Evolutionary conservation across 2,797 vertebrate species (phyloP).

Genomic region (Pteropus rufus): DNA sequence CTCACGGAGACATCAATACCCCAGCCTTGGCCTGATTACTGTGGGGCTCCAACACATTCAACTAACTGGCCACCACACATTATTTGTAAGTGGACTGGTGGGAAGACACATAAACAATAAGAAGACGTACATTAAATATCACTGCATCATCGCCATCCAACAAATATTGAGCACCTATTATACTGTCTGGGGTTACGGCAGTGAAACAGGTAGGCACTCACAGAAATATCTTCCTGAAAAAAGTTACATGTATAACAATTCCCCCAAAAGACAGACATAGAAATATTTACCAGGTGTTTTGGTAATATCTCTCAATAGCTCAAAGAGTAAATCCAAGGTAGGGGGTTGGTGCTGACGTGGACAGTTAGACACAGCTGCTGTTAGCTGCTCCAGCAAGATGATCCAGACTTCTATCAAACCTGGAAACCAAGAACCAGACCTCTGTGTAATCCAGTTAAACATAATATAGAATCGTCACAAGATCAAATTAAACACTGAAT

Average conservation of each 20-base stretch:
- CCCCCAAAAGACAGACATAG: not conserved
- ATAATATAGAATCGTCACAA: not conserved
- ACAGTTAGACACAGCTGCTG: slow-evolving; percentile 95
- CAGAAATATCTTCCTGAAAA: not conserved
- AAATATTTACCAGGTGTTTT: slow-evolving; percentile 88
- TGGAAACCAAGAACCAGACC: slow-evolving; percentile 73
- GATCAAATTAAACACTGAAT: too few relatives aligned
- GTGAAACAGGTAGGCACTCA: not conserved
- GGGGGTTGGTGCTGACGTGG: slow-evolving; percentile 97
- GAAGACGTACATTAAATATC: not conserved
- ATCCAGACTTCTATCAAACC: slow-evolving; percentile 98
- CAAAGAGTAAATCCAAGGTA: slow-evolving; percentile 94
- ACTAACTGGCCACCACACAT: not conserved
- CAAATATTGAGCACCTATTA: not conserved
- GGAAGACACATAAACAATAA: not conserved
- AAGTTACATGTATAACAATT: not conserved
- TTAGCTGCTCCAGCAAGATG: slow-evolving; percentile 94
- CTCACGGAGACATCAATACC: not conserved
- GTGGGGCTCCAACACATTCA: not conserved
- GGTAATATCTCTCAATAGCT: slow-evolving; percentile 92
- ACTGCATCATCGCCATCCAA: not conserved
- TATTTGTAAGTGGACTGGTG: not conserved
- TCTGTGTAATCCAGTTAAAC: not conserved
- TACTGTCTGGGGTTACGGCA: not conserved
- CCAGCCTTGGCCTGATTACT: not conserved